Evolutionary conservation across 2,113 vertebrate species (phyloP), one percentile per base, ranked within the genome.

Genomic region (Chionomys nivalis): DNA sequence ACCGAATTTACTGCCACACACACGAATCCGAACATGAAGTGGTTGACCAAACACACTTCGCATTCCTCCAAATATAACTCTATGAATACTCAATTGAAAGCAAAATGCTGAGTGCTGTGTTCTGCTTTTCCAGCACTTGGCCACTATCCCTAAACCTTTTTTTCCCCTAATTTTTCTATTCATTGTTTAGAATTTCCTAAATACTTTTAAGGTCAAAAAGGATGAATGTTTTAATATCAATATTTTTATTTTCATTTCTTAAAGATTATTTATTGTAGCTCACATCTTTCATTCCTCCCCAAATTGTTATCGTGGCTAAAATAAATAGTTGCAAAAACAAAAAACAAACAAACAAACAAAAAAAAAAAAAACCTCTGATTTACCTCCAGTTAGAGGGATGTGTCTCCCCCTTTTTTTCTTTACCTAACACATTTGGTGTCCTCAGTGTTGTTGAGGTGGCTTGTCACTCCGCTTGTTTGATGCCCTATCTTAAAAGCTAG

Each of bases 1-100:
- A 77, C 72, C 93, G 63, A 95, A 94, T 96, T 97, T 97, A 81
- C 63, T 96, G 95, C 86, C 65, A 96, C 90, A 96, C 77, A 78
- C 85, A 96, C 85, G 72, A 87, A 96, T 96, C 90, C 95, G 72
- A 97, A 81, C 91, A 87, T 78, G 73, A 87, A 94, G 90, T 92
- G 85, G 91, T 90, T 97, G 94, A 95, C 96, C 94, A 96, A 97
- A 96, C 85, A 42, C 65, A 92, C 96, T 95, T 94, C 87, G 12
- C 68, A 76, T 77, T 87, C 36, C 76, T 95, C 90, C 92, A 95
- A 97, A 95, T 89, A 92, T 68, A 97, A 97, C 75, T 86, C 86
- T 42, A 1, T 85, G 78, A 96, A 89, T 85, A 95, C 6, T 33
- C 13, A 97, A 77, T 68, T 91, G 44, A 70, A 39, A 78, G 75